These are phyloP conservation scores for Mechanitis messenoides DNA, from an alignment of 2,888 invertebrate species.

Conservation along the genomic window DNA sequence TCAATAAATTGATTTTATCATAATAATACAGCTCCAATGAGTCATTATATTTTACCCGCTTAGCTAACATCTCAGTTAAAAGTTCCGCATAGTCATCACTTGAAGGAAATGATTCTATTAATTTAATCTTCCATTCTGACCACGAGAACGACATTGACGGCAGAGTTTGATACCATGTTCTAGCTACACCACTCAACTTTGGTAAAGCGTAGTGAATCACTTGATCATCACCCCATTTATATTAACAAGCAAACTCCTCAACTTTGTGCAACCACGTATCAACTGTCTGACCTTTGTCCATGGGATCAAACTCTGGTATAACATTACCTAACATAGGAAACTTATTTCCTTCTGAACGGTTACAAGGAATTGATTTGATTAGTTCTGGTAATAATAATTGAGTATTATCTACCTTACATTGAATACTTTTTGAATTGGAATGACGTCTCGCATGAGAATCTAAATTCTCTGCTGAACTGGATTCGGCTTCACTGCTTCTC, in stretches of 20 bases:
- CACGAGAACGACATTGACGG: constrained; percentile 26
- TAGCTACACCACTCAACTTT: constrained; percentile 23
- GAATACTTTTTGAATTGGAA: no score
- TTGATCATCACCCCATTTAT: constrained; percentile 28
- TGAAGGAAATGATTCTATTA: constrained; percentile 30
- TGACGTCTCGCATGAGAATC: no score
- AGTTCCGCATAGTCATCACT: constrained; percentile 28
- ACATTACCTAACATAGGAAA: no score
- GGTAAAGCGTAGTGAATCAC: constrained; percentile 22
- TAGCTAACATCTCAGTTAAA: constrained; percentile 31
- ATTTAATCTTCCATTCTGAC: constrained; percentile 29
- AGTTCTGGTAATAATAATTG: no score
- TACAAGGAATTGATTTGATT: no score
- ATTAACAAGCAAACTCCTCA: constrained; percentile 29
- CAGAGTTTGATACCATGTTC: constrained; percentile 29
- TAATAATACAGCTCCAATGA: no score
- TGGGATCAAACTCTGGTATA: no score
- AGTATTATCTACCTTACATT: no score
- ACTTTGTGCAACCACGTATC: constrained; percentile 28
- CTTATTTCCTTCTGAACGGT: no score
- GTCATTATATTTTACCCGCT: constrained; percentile 21
- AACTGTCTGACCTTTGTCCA: constrained; percentile 11
- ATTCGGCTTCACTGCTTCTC: no score
- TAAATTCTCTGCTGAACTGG: no score
- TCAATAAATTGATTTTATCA: constrained; percentile 29